Conservation (phyloP, 2,888 invertebrate genomes). For the Drosophila mimetica region DNA sequence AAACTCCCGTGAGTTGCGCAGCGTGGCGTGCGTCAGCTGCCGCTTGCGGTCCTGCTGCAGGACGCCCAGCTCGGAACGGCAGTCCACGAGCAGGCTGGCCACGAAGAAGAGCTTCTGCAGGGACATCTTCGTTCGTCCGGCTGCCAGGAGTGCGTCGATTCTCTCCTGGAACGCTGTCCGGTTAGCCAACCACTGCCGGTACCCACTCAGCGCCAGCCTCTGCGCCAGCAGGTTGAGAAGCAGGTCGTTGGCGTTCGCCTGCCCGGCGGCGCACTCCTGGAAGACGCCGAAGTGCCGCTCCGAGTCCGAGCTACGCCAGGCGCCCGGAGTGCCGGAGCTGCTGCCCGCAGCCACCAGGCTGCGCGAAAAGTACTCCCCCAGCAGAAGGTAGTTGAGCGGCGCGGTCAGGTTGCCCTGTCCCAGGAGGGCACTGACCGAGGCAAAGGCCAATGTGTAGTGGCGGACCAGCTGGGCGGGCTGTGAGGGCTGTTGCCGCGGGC, state of each 20-base stretch:
- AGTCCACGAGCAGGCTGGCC: constrained; percentile 74
- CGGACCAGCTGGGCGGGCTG: constrained; percentile 51
- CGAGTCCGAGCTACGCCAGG: constrained; percentile 83
- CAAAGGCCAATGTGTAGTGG: constrained; percentile 71
- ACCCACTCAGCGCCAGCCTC: constrained; percentile 60
- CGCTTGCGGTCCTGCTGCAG: constrained; percentile 58
- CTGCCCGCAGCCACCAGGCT: constrained; percentile 79
- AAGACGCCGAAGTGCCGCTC: constrained; percentile 75
- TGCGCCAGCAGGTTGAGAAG: constrained; percentile 76
- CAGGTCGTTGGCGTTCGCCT: constrained; percentile 69
- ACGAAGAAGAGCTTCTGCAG: constrained; percentile 77
- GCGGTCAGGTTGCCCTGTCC: constrained; percentile 68
- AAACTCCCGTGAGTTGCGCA: constrained; percentile 78
- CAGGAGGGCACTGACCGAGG: constrained; percentile 67
- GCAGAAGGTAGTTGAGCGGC: constrained; percentile 75
- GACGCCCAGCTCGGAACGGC: constrained; percentile 46
- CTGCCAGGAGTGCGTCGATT: constrained; percentile 58
- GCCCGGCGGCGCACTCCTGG: constrained; percentile 56
- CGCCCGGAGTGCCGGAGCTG: constrained; percentile 71
- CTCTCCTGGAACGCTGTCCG: constrained; percentile 44
- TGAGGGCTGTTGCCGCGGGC: constrained; percentile 38
- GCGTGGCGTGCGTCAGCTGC: constrained; percentile 69
- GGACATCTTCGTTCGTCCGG: constrained; percentile 63
- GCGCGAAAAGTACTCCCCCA: constrained; percentile 78
- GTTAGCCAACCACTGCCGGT: constrained; percentile 70